A percentile compares a stretch with the other conserved stretches of the same genome.
Evolutionary conservation across 2,888 invertebrate species (phyloP).

Genomic region (Troides aeacus): DNA sequence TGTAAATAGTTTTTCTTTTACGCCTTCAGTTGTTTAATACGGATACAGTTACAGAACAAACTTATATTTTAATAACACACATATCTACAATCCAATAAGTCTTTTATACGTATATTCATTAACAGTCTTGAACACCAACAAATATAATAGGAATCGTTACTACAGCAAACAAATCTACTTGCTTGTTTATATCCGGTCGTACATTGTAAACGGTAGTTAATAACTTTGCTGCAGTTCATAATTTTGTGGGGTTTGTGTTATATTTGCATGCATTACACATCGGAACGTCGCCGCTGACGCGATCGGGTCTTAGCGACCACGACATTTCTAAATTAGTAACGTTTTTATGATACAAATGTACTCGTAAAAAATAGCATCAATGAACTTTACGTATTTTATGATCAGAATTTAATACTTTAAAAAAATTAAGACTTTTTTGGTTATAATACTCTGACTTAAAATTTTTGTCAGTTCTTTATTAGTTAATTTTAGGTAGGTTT

Average conservation of each 20-base stretch:
- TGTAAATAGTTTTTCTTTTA: conserved; percentile 20
- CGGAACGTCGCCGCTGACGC: conserved; percentile 10
- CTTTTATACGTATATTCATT: too few relatives aligned
- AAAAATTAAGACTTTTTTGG: too few relatives aligned
- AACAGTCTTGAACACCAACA: too few relatives aligned
- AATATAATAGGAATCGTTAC: background rate
- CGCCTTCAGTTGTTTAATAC: background rate
- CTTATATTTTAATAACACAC: background rate
- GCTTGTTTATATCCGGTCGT: conserved; percentile 17
- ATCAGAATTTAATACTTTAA: background rate
- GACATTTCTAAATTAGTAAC: conserved; percentile 11
- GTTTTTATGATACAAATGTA: background rate
- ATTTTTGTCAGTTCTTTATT: too few relatives aligned
- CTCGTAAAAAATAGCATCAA: background rate
- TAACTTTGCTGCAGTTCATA: conserved; percentile 36
- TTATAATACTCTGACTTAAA: too few relatives aligned
- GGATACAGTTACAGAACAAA: background rate
- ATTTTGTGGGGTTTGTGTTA: conserved; percentile 31
- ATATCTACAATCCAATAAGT: too few relatives aligned
- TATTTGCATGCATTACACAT: conserved; percentile 14
- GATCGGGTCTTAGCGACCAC: conserved; percentile 1
- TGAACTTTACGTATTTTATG: background rate
- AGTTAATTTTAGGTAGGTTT: too few relatives aligned
- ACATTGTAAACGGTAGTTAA: conserved; percentile 19
- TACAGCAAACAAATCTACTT: background rate